phyloP scores from a whole-genome alignment of 2,888 invertebrate genomes.

The Drosophila tanythrix region DNA sequence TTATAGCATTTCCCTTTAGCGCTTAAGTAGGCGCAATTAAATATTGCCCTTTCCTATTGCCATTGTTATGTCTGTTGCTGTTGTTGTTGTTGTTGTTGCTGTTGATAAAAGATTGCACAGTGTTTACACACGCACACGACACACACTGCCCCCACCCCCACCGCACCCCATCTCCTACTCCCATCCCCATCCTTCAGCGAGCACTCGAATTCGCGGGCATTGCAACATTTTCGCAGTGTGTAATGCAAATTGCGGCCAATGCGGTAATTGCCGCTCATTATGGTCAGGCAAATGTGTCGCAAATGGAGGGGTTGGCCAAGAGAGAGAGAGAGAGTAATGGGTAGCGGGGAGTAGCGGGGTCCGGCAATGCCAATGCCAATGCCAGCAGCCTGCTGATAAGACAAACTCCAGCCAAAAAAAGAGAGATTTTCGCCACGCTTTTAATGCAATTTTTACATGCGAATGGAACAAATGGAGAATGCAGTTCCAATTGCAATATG shows the following conservation, averaged over 20 bases:
- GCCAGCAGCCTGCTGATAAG: constrained; percentile 66
- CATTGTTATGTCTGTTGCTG: constrained; percentile 57
- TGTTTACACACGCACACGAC: constrained; percentile 60
- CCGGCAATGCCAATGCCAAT: constrained; percentile 45
- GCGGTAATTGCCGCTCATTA: constrained; percentile 79
- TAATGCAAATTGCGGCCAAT: constrained; percentile 78
- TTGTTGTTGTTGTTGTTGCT: constrained; percentile 55
- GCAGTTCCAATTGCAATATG: constrained; percentile 44
- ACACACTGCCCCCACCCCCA: too few relatives aligned
- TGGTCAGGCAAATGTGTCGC: constrained; percentile 75
- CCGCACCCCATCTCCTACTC: background rate
- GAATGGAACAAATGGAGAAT: constrained; percentile 8
- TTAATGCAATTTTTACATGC: constrained; percentile 76
- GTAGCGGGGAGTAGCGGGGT: background rate
- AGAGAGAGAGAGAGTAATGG: background rate
- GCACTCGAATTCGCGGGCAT: constrained; percentile 24
- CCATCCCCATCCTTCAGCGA: background rate
- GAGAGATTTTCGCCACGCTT: constrained; percentile 36
- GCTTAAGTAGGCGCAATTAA: constrained; percentile 75
- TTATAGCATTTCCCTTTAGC: constrained; percentile 47
- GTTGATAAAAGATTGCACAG: constrained; percentile 75
- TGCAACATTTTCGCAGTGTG: constrained; percentile 74
- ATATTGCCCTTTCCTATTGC: constrained; percentile 47
- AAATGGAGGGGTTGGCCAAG: background rate
- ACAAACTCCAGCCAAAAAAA: constrained; percentile 62